These are phyloP conservation scores for Orthonevra nobilis DNA, from an alignment of 2,888 invertebrate genomes.

Conservation along the genomic window DNA sequence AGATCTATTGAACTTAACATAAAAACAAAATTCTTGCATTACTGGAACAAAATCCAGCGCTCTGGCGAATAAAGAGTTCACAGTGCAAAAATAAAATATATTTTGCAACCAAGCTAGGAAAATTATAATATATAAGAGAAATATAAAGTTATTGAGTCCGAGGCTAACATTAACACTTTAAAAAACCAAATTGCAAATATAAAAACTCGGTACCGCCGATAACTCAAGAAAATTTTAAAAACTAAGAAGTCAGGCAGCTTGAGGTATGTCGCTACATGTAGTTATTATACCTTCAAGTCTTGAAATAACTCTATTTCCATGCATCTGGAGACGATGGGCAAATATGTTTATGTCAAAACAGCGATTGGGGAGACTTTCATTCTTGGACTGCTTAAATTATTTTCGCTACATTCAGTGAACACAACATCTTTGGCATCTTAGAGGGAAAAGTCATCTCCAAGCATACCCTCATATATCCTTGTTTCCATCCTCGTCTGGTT, in stretches of 20 bases:
- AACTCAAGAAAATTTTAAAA: not conserved
- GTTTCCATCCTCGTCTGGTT: not conserved
- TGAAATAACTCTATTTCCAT: slow-evolving; percentile 10
- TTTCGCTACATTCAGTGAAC: not conserved
- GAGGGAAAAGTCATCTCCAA: not conserved
- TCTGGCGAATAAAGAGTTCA: not conserved
- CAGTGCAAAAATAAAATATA: not conserved
- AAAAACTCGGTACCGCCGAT: not conserved
- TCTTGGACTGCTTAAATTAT: slow-evolving; percentile 4
- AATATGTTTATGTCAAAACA: slow-evolving; percentile 5
- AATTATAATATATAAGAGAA: slow-evolving; percentile 4
- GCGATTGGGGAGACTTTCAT: slow-evolving; percentile 12
- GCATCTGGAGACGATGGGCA: slow-evolving; percentile 1
- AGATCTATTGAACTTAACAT: too few species aligned
- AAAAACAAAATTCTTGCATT: too few species aligned
- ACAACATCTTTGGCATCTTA: not conserved
- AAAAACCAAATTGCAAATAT: slow-evolving; percentile 4
- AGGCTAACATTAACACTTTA: slow-evolving; percentile 4
- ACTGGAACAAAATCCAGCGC: too few species aligned
- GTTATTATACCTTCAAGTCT: slow-evolving; percentile 8
- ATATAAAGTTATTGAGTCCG: slow-evolving; percentile 2
- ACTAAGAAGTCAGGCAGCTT: slow-evolving; percentile 13
- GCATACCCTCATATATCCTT: not conserved
- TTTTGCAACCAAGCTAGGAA: not conserved
- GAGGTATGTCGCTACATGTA: not conserved